Evolutionary conservation across 2,113 vertebrate genomes (phyloP).

Genomic region (Octodon degus): DNA sequence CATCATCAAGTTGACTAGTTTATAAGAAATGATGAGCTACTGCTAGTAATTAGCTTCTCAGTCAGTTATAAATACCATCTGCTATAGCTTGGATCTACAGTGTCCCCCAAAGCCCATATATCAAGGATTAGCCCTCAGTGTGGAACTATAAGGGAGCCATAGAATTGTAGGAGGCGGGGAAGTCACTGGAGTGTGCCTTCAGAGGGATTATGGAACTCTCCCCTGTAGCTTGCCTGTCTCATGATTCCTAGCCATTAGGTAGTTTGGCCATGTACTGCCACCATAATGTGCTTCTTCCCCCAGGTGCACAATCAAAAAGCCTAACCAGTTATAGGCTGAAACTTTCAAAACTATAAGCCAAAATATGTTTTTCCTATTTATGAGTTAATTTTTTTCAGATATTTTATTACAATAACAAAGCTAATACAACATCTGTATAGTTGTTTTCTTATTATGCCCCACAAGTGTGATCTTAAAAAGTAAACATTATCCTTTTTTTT

Average conservation of each 20-base stretch:
- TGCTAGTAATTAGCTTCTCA: constrained; percentile 45
- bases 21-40: neutral
- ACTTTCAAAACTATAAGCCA: neutral
- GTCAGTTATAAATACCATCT: constrained; percentile 19
- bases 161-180: neutral
- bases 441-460: constrained; percentile 40
- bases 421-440: neutral
- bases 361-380: neutral
- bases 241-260: neutral
- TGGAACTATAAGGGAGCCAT: neutral
- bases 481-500: neutral
- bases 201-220: neutral
- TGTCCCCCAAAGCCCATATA: neutral
- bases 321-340: neutral
- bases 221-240: no score
- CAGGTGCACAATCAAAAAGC: neutral
- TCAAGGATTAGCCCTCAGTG: neutral
- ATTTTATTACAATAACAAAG: neutral
- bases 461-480: neutral
- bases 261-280: neutral
- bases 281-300: neutral
- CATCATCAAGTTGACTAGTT: constrained; percentile 36
- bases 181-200: neutral
- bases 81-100: neutral
- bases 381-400: neutral